Evolutionary conservation across 2,888 invertebrate genomes (phyloP).

Genomic region (Cheilosia pagana): DNA sequence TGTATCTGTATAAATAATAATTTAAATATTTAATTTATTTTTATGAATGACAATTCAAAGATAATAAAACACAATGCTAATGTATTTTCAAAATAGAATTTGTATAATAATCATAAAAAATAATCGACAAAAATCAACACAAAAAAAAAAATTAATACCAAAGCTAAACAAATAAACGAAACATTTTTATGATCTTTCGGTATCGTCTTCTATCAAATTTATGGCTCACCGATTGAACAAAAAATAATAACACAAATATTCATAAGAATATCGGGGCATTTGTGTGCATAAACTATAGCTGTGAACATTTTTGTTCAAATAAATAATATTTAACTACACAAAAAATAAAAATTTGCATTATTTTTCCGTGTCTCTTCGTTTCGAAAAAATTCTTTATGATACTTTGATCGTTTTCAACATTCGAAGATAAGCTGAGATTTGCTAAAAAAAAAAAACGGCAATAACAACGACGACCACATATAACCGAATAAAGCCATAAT

Average conservation of each 20-base stretch:
- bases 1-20: slow-evolving; percentile 37
- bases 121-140: slow-evolving; percentile 43
- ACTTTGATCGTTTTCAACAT: slow-evolving; percentile 59
- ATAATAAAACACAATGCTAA: slow-evolving; percentile 59
- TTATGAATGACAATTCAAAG: slow-evolving; percentile 52
- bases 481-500: slow-evolving; percentile 68
- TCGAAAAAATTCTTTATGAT: slow-evolving; percentile 49
- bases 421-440: slow-evolving; percentile 18
- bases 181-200: slow-evolving; percentile 53
- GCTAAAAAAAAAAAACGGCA: not conserved
- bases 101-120: slow-evolving; percentile 69
- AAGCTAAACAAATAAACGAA: slow-evolving; percentile 66
- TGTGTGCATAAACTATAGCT: not conserved
- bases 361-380: slow-evolving; percentile 5
- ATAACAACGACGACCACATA: slow-evolving; percentile 7
- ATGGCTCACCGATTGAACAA: not conserved
- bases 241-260: not conserved
- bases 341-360: slow-evolving; percentile 50
- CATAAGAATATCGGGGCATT: not conserved
- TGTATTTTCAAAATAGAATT: slow-evolving; percentile 65
- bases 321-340: slow-evolving; percentile 58
- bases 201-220: slow-evolving; percentile 7
- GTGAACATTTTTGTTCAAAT: slow-evolving; percentile 24
- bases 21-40: slow-evolving; percentile 69
- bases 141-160: slow-evolving; percentile 49